phyloP scores from a whole-genome alignment of 2,888 invertebrate species.

The Trachelus tabidus region DNA sequence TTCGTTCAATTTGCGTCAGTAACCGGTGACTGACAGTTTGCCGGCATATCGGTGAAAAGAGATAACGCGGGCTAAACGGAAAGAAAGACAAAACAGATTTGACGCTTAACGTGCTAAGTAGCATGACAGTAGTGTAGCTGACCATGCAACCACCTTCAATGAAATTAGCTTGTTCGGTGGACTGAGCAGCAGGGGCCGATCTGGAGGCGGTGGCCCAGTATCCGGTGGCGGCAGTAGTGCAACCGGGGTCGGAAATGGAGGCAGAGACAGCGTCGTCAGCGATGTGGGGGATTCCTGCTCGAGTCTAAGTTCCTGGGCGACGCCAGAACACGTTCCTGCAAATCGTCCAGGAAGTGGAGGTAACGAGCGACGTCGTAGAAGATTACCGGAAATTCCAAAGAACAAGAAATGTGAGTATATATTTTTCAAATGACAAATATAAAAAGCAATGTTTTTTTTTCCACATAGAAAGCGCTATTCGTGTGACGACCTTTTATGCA shows the following conservation, averaged over 20 bases:
- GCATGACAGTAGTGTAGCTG: slow-evolving; percentile 37
- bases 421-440: not conserved
- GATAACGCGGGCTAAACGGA: too few relatives aligned
- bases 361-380: slow-evolving; percentile 79
- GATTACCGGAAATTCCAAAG: slow-evolving; percentile 90
- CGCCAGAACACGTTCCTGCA: slow-evolving; percentile 56
- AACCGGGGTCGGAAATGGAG: slow-evolving; percentile 40
- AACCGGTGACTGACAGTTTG: not conserved
- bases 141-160: slow-evolving; percentile 48
- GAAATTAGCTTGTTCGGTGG: slow-evolving; percentile 64
- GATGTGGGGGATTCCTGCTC: slow-evolving; percentile 60
- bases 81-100: too few relatives aligned
- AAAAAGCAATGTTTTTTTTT: not conserved
- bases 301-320: slow-evolving; percentile 59
- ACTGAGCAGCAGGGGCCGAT: slow-evolving; percentile 58
- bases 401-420: slow-evolving; percentile 82
- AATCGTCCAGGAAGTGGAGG: slow-evolving; percentile 45
- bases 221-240: slow-evolving; percentile 30
- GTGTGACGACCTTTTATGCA: not conserved
- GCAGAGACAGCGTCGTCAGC: slow-evolving; percentile 60
- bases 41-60: too few relatives aligned
- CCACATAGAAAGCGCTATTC: not conserved
- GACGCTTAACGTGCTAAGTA: not conserved
- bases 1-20: too few relatives aligned
- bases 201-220: slow-evolving; percentile 41